Base-by-base conservation (phyloP, 2,888 invertebrate species). In the Agrotis puta region DNA sequence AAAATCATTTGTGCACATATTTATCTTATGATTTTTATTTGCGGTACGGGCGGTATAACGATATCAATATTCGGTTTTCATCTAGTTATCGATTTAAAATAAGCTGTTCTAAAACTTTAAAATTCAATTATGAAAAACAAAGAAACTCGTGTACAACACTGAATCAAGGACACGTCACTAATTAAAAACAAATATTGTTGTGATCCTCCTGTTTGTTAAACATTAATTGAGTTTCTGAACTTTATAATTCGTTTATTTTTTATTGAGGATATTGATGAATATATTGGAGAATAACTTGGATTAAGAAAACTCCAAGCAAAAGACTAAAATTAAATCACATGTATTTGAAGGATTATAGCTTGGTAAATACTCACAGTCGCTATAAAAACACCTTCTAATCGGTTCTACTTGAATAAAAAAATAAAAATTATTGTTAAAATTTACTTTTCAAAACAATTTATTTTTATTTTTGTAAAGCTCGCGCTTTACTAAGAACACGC, bases 201-300 rank as follows among this genome's bases (percentile, higher is more conserved):
- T 13, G 14, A 22, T 20, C 18, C 22, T 53, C 22, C 9, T 39
- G 13, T 48, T 47, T 47, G 33, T 45, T 16, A 6, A 53, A 33
- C 45, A 73, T 70, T 39, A 53, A 54, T 53, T 47, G 33, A 72
- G 73, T 61, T 53, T 4, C 14, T 20, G 33, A 59, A 70, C 45
- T 70, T 69, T 24, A n/a, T 70, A 45, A 57, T 66, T 66, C n/a
- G 22, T 48, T 66, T 24, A 47, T 45, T 71, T n/a, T 70, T 50
- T n/a, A 70, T 22, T 57, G 14, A 51, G 18, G 18, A 39, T 27
- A 22, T 27, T 18, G 16, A 27, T 20, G 24, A 56, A 27, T 43
- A 27, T 33, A 39, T 39, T 22, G 22, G 39, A 24, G 18, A 50
- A 57, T 11, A 50, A 56, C n/a, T 39, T 33, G n/a, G 33, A 56